phyloP scores from a whole-genome alignment of 1,140 invertebrate species.

The Eubasilissa regina region DNA sequence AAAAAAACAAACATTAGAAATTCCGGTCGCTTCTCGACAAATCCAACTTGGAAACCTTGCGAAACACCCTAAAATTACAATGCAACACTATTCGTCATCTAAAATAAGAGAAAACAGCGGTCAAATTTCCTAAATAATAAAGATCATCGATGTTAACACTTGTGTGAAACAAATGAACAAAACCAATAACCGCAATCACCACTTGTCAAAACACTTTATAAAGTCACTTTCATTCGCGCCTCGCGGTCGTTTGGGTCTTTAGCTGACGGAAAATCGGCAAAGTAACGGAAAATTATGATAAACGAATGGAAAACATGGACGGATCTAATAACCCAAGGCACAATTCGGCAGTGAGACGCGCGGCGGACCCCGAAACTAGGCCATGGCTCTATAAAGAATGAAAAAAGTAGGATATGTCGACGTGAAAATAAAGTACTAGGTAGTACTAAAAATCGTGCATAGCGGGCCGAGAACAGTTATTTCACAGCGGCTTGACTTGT shows the following conservation, averaged over 20 bases:
- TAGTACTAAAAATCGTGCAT: conserved; percentile 5
- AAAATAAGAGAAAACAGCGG: no score
- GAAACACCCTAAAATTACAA: no score
- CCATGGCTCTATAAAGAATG: conserved; percentile 3
- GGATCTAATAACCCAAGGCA: neutral
- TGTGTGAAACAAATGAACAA: neutral
- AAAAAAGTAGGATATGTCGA: conserved; percentile 25
- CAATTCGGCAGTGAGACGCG: conserved; percentile 8
- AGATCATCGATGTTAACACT: no score
- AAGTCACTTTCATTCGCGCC: neutral
- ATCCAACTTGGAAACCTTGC: no score
- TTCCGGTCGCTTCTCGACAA: no score
- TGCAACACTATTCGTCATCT: no score
- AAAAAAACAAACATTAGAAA: no score
- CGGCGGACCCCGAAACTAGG: conserved; percentile 1
- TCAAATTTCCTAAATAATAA: no score
- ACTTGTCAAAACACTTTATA: neutral
- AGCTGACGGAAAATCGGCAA: neutral
- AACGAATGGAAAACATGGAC: neutral
- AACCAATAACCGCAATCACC: neutral
- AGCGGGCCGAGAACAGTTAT: conserved; percentile 23
- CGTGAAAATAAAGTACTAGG: conserved; percentile 15
- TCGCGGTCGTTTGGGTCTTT: neutral
- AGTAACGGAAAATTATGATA: neutral
- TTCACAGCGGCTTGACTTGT: neutral